Percentiles rank a stretch among this genome's conserved stretches.
Evolutionary conservation across 2,888 invertebrate genomes (phyloP).

Genomic region (Phortica okadai): DNA sequence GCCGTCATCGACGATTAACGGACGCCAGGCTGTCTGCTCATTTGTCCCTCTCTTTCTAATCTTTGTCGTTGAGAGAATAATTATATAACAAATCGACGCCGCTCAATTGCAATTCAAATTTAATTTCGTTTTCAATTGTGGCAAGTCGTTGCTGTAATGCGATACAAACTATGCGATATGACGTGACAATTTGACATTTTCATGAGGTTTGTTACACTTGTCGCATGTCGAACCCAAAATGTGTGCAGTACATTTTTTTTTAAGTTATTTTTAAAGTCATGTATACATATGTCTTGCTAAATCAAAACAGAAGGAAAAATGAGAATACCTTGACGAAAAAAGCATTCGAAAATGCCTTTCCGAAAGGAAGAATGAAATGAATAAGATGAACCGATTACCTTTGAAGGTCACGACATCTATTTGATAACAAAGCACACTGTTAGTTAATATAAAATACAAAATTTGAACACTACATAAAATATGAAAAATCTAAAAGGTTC

Average conservation of each 20-base stretch:
- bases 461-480: too few species aligned
- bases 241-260: not conserved
- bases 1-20: not conserved
- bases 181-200: conserved; percentile 62
- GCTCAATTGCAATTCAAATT: not conserved
- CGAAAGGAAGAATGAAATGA: too few species aligned
- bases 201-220: not conserved
- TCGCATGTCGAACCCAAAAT: not conserved
- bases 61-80: not conserved
- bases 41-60: not conserved
- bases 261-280: not conserved
- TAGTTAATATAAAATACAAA: too few species aligned
- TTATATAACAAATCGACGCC: not conserved
- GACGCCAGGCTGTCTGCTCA: not conserved
- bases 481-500: too few species aligned
- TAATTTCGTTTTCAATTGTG: not conserved
- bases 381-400: too few species aligned
- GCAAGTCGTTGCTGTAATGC: not conserved
- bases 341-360: too few species aligned
- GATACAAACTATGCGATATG: conserved; percentile 32
- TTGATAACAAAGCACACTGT: too few species aligned
- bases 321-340: too few species aligned
- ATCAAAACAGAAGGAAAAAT: too few species aligned
- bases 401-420: too few species aligned
- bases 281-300: too few species aligned